Evolutionary conservation across 2,888 invertebrate species (phyloP).

Genomic region (Tetanocera ferruginea): DNA sequence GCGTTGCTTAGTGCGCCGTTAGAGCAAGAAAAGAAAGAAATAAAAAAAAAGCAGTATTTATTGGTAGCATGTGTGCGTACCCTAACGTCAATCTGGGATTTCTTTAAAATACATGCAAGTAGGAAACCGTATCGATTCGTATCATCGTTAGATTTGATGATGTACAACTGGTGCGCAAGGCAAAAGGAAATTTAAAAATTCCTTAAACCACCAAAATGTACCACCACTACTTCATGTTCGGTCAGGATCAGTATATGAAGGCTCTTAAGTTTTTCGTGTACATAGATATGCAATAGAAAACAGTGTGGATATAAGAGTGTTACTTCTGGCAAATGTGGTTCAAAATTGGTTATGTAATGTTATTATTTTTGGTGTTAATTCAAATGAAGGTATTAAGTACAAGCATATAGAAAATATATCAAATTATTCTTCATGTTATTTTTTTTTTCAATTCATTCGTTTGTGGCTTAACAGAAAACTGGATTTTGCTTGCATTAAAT

Average conservation of each 20-base stretch:
- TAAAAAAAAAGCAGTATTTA: neutral
- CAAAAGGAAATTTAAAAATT: slow-evolving; percentile 17
- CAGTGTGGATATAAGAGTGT: no score
- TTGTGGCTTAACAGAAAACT: no score
- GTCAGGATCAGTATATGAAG: slow-evolving; percentile 29
- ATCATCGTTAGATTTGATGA: slow-evolving; percentile 39
- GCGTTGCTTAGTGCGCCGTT: slow-evolving; percentile 4
- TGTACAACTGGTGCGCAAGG: slow-evolving; percentile 22
- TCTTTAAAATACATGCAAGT: neutral
- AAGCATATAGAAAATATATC: no score
- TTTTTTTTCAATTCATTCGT: no score
- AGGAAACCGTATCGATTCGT: slow-evolving; percentile 17
- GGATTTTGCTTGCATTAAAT: no score
- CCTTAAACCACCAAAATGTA: slow-evolving; percentile 4
- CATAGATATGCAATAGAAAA: no score
- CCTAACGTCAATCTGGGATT: slow-evolving; percentile 14
- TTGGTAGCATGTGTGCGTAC: slow-evolving; percentile 29
- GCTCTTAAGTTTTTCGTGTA: neutral
- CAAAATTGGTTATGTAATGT: no score
- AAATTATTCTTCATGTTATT: no score
- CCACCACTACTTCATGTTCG: neutral
- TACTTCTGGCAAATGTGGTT: no score
- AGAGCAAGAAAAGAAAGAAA: neutral
- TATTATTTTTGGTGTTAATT: no score
- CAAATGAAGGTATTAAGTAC: no score